A percentile compares a stretch with the other conserved stretches of the same genome.
Evolutionary conservation across 2,113 vertebrate genomes (phyloP).

Genomic region (Oryzias woworae): DNA sequence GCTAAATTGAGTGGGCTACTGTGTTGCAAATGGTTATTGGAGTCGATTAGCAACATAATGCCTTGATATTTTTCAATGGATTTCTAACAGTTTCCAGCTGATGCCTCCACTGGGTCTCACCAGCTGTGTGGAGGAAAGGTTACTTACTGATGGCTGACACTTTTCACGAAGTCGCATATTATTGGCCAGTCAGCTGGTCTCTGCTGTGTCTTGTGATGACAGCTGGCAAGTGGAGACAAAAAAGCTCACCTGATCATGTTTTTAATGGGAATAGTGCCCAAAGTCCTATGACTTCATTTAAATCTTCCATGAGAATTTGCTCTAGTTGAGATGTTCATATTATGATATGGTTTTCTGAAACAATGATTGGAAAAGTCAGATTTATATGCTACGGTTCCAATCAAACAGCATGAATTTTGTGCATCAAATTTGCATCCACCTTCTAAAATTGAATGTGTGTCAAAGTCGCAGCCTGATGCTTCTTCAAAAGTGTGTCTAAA

Average conservation of each 20-base stretch:
- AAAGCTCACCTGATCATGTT: conserved; percentile 18
- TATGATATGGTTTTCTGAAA: background rate
- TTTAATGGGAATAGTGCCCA: conserved; percentile 40
- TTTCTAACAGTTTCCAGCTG: conserved; percentile 23
- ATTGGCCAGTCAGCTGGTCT: conserved; percentile 1
- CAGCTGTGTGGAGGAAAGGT: conserved; percentile 26
- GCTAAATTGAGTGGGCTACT: conserved; percentile 17
- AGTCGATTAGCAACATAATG: conserved; percentile 18
- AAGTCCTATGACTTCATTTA: conserved; percentile 21
- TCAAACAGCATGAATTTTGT: too few species aligned
- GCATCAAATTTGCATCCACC: too few species aligned
- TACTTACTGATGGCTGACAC: conserved; percentile 21
- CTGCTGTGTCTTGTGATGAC: conserved; percentile 32
- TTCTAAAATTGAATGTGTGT: too few species aligned
- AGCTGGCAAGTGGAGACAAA: conserved; percentile 12
- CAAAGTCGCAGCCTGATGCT: too few species aligned
- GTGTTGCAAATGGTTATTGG: conserved; percentile 31
- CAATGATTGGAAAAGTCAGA: background rate
- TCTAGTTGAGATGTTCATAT: background rate
- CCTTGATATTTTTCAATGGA: conserved; percentile 39
- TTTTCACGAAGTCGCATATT: conserved; percentile 42
- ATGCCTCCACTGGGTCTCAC: conserved; percentile 18
- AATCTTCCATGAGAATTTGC: conserved; percentile 8
- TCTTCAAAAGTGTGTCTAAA: too few species aligned
- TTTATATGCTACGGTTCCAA: too few species aligned